These are phyloP conservation scores for Caenorhabditis elegans DNA, from an alignment of 1,140 invertebrate species.

Conservation along the genomic window DNA sequence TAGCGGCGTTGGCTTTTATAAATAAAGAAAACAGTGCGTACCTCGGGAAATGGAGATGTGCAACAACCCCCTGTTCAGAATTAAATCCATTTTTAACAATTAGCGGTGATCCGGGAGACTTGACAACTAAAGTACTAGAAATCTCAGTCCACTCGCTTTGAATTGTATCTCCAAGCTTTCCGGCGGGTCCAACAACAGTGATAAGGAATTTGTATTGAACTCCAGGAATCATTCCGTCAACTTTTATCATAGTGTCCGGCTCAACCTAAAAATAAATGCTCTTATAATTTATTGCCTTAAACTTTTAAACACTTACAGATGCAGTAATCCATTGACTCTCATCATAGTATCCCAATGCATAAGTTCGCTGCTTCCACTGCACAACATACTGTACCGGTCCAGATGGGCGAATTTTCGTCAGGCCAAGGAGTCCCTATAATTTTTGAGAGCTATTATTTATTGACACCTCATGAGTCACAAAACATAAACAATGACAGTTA, in stretches of 20 bases:
- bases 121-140: not conserved
- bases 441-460: not conserved
- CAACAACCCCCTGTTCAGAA: slow-evolving; percentile 17
- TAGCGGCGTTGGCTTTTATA: not conserved
- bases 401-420: slow-evolving; percentile 2
- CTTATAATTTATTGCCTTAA: not conserved
- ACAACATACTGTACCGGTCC: slow-evolving; percentile 34
- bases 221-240: slow-evolving; percentile 47
- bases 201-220: slow-evolving; percentile 43
- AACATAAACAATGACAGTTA: slow-evolving; percentile 8
- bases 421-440: slow-evolving; percentile 20
- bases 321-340: slow-evolving; percentile 46
- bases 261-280: slow-evolving; percentile 28
- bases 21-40: not conserved
- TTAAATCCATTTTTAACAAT: slow-evolving; percentile 34
- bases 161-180: slow-evolving; percentile 36
- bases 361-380: slow-evolving; percentile 42
- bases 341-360: slow-evolving; percentile 30
- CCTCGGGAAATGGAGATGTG: slow-evolving; percentile 35
- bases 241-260: slow-evolving; percentile 25
- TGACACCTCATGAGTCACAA: slow-evolving; percentile 6
- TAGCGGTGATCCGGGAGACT: slow-evolving; percentile 5
- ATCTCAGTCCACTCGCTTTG: slow-evolving; percentile 34
- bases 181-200: slow-evolving; percentile 43
- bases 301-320: not conserved